Conservation (phyloP, 2,888 invertebrate genomes). For the Oxyteleia sp. region DNA sequence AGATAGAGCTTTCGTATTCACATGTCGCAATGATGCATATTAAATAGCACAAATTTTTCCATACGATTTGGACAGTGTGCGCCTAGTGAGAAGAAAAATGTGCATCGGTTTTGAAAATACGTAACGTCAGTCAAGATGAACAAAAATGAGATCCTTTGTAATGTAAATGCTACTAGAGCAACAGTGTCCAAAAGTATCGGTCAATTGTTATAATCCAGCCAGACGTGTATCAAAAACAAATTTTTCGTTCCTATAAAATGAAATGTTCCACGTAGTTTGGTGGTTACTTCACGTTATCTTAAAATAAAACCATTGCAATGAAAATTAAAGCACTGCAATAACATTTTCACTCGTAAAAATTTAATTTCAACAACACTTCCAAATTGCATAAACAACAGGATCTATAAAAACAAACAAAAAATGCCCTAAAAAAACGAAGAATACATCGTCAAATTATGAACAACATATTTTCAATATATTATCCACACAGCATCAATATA, state of each 20-base stretch:
- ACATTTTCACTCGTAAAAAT: too few species aligned
- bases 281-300: slow-evolving; percentile 21
- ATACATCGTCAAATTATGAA: too few species aligned
- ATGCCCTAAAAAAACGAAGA: too few species aligned
- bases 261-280: slow-evolving; percentile 55
- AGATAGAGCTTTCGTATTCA: slow-evolving; percentile 80
- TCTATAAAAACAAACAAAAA: too few species aligned
- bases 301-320: too few species aligned
- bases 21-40: slow-evolving; percentile 77
- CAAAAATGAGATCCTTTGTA: slow-evolving; percentile 64
- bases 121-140: neutral
- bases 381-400: too few species aligned
- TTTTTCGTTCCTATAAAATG: slow-evolving; percentile 1
- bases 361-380: too few species aligned
- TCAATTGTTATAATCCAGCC: slow-evolving; percentile 84
- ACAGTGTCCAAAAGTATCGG: slow-evolving; percentile 86
- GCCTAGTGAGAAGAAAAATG: slow-evolving; percentile 66
- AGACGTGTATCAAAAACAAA: slow-evolving; percentile 72
- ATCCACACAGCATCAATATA: too few species aligned
- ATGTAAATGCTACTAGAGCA: slow-evolving; percentile 77
- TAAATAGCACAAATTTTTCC: slow-evolving; percentile 85
- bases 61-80: slow-evolving; percentile 86
- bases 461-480: too few species aligned
- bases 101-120: neutral
- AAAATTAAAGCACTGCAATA: too few species aligned